phyloP scores from a whole-genome alignment of 1,140 invertebrate species.

The Hypothenemus hampei region DNA sequence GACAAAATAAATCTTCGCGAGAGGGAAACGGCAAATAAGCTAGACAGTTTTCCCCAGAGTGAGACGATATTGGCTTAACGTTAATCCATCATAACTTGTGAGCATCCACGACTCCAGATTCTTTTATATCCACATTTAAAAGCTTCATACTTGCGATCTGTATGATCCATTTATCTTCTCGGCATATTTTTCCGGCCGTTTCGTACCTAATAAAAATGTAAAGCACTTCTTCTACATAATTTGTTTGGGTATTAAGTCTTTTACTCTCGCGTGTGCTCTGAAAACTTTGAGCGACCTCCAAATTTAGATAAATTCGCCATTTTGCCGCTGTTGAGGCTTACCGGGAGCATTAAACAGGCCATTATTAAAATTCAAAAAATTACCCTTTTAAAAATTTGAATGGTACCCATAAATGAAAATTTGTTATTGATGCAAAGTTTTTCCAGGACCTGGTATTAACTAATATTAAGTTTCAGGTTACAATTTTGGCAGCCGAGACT shows the following conservation, averaged over 20 bases:
- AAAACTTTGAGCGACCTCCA: slow-evolving; percentile 19
- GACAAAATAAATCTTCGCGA: slow-evolving; percentile 12
- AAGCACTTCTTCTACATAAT: slow-evolving; percentile 44
- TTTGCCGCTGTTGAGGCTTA: slow-evolving; percentile 21
- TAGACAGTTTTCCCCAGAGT: slow-evolving; percentile 16
- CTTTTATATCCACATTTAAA: slow-evolving; percentile 25
- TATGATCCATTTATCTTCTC: slow-evolving; percentile 39
- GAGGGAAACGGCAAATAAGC: slow-evolving; percentile 20
- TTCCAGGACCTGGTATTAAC: not conserved
- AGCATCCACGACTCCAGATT: slow-evolving; percentile 15
- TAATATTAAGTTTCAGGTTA: slow-evolving; percentile 2
- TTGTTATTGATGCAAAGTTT: not conserved
- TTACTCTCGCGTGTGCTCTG: slow-evolving; percentile 16
- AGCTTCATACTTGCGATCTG: slow-evolving; percentile 25
- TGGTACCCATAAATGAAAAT: not conserved
- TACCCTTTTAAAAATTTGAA: slow-evolving; percentile 1
- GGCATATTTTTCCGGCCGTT: slow-evolving; percentile 36
- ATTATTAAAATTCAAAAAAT: slow-evolving; percentile 11
- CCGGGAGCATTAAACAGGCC: slow-evolving; percentile 16
- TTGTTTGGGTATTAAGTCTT: slow-evolving; percentile 43
- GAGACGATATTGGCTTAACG: slow-evolving; percentile 25
- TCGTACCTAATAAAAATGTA: slow-evolving; percentile 44
- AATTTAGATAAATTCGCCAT: slow-evolving; percentile 24
- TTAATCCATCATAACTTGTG: slow-evolving; percentile 32
- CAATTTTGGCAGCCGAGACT: no score